Base-by-base conservation (phyloP, 2,888 invertebrate species). In the Dioctria linearis region DNA sequence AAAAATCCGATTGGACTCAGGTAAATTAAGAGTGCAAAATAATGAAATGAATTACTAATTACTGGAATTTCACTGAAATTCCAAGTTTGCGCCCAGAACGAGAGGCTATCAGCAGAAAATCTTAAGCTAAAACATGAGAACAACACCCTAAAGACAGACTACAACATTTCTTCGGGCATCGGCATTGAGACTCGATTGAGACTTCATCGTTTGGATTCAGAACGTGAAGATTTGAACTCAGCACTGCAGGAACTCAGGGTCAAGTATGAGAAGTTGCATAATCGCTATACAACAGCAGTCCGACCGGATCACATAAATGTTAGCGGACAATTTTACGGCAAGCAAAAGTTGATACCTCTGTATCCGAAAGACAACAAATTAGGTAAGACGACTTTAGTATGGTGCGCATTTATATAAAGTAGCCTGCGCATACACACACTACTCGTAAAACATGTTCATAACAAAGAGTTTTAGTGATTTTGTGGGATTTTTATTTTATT, bases 241-340 rank as follows among this genome's bases (percentile, higher is more conserved):
- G 85, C 84, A 9, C 80, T 88, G 59, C 85, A 88, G 79, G 80
- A 81, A 46, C 82, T 86, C 5, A 88, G 88, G 80, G 85, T 84
- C n/a, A 86, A 86, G 78, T 88, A 88, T 82, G 87, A 87, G 79
- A 87, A 86, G 61, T 69, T 88, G 39, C 86, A 88, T 40, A 84
- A 84, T 43, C 87, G 86, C 0, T 88, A 85, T 42, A 78, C 86
- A 82, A 86, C 86, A 63, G 88, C 87, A 76, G 84, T 86, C 46
- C 25, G 4, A 86, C 84, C 46, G 86, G 88, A 25, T 25, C 25
- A 25, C 25, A 2, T 25, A 25, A 25, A 25, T 25, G 25, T 25
- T 25, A 25, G 25, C 25, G 25, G 25, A 25, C 13, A 46, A 25
- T 67, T 67, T 46, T 67, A 67, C 13, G 13, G n/a, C 3, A 46